phyloP scores from a whole-genome alignment of 2,888 invertebrate species.

The Tachina lurida region DNA sequence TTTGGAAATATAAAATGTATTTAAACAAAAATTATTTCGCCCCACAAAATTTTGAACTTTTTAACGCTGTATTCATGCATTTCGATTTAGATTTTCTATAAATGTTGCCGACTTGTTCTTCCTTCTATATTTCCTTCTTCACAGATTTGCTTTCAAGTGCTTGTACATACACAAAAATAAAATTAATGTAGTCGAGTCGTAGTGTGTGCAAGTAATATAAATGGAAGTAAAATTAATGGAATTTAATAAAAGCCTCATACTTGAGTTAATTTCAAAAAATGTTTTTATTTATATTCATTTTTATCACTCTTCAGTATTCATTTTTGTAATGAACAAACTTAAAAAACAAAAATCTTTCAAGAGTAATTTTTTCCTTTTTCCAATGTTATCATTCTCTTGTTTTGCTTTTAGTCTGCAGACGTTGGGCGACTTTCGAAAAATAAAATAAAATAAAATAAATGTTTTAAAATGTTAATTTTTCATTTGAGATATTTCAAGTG shows the following conservation, averaged over 20 bases:
- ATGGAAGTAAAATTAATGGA: constrained; percentile 21
- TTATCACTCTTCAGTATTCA: neutral
- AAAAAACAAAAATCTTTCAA: neutral
- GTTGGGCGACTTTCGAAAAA: neutral
- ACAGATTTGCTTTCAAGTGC: constrained; percentile 44
- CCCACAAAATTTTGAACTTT: neutral
- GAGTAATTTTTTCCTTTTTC: neutral
- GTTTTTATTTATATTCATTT: constrained; percentile 46
- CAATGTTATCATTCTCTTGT: neutral
- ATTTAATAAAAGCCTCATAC: constrained; percentile 49
- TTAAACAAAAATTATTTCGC: neutral
- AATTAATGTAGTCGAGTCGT: constrained; percentile 13
- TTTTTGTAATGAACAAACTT: constrained; percentile 16
- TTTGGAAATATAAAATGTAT: neutral
- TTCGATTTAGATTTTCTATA: constrained; percentile 25
- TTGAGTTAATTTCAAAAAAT: constrained; percentile 69
- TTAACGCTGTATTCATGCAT: constrained; percentile 2
- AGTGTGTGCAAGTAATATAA: neutral
- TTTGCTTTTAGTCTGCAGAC: neutral
- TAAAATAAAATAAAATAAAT: neutral
- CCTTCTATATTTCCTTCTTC: neutral
- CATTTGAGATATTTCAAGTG: constrained; percentile 41
- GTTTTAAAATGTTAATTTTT: constrained; percentile 37
- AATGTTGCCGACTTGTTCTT: neutral
- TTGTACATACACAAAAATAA: constrained; percentile 12